phyloP scores from a whole-genome alignment of 2,888 invertebrate genomes.

The Sthenelais limicola region DNA sequence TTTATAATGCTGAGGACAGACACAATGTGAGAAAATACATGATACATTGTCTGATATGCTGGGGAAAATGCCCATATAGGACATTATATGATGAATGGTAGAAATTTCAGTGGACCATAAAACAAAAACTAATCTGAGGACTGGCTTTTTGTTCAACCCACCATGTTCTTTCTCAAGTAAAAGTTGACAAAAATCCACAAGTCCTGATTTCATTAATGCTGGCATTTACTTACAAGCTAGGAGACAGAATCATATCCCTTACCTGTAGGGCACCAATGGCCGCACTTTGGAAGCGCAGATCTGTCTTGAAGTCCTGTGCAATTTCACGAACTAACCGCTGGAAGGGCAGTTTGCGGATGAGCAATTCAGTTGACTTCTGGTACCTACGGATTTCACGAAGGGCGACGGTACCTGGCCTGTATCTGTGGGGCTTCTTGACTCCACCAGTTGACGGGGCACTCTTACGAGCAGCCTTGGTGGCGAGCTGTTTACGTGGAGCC shows the following conservation, averaged over 20 bases:
- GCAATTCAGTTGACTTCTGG: constrained; percentile 72
- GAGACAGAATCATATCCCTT: not conserved
- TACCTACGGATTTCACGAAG: constrained; percentile 72
- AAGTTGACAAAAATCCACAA: too few species aligned
- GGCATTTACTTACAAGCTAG: too few species aligned
- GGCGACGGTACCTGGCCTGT: constrained; percentile 73
- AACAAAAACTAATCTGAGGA: too few species aligned
- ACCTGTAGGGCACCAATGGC: constrained; percentile 71
- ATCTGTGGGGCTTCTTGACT: constrained; percentile 72
- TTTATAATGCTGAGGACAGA: too few species aligned
- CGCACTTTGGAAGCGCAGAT: constrained; percentile 72
- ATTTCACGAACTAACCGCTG: constrained; percentile 72
- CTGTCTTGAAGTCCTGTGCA: constrained; percentile 73
- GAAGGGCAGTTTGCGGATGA: constrained; percentile 72
- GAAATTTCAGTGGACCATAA: too few species aligned
- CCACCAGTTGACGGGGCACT: constrained; percentile 73
- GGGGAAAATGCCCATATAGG: too few species aligned
- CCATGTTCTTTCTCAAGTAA: too few species aligned
- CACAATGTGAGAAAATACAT: too few species aligned
- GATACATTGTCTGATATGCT: too few species aligned
- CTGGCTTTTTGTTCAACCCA: too few species aligned
- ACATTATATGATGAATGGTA: too few species aligned
- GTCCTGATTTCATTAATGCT: too few species aligned
- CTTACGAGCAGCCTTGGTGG: constrained; percentile 72
- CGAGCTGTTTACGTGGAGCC: constrained; percentile 72